Conservation (phyloP, 2,797 vertebrate genomes). For the Acanthurus lineatus region DNA sequence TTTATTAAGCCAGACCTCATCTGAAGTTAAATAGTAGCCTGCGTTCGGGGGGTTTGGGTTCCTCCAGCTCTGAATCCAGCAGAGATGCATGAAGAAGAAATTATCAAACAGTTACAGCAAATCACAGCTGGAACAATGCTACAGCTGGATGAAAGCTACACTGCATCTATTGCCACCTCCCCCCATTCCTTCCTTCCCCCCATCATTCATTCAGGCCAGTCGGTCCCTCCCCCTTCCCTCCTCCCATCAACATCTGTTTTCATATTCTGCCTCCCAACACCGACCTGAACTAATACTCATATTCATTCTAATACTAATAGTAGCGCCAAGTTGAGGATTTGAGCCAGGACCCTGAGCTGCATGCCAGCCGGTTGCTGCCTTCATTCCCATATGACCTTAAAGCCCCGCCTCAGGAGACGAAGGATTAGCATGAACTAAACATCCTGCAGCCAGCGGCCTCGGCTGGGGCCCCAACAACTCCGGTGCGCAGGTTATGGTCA, state of each 20-base stretch:
- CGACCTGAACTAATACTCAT: slow-evolving; percentile 81
- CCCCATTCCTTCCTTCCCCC: slow-evolving; percentile 28
- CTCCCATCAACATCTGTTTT: slow-evolving; percentile 85
- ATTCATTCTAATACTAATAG: slow-evolving; percentile 83
- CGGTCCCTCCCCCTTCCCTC: slow-evolving; percentile 71
- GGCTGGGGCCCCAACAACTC: slow-evolving; percentile 43
- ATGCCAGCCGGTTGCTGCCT: slow-evolving; percentile 78
- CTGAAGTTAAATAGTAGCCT: slow-evolving; percentile 57
- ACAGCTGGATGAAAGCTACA: slow-evolving; percentile 53
- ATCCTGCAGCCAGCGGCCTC: slow-evolving; percentile 68
- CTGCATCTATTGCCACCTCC: slow-evolving; percentile 38
- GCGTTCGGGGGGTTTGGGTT: slow-evolving; percentile 54
- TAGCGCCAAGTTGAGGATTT: slow-evolving; percentile 81
- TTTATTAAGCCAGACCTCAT: slow-evolving; percentile 75
- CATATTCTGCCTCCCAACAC: slow-evolving; percentile 85
- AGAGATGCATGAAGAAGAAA: slow-evolving; percentile 8
- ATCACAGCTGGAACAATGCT: slow-evolving; percentile 43
- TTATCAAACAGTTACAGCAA: slow-evolving; percentile 39
- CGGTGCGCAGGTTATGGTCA: slow-evolving; percentile 51
- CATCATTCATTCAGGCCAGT: slow-evolving; percentile 74
- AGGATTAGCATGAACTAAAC: slow-evolving; percentile 79
- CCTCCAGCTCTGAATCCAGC: slow-evolving; percentile 26
- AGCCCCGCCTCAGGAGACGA: slow-evolving; percentile 75
- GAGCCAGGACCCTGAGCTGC: slow-evolving; percentile 78
- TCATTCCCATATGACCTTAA: slow-evolving; percentile 82